Base-by-base conservation (phyloP, 1,140 invertebrate genomes). In the Drosophila punjabiensis region DNA sequence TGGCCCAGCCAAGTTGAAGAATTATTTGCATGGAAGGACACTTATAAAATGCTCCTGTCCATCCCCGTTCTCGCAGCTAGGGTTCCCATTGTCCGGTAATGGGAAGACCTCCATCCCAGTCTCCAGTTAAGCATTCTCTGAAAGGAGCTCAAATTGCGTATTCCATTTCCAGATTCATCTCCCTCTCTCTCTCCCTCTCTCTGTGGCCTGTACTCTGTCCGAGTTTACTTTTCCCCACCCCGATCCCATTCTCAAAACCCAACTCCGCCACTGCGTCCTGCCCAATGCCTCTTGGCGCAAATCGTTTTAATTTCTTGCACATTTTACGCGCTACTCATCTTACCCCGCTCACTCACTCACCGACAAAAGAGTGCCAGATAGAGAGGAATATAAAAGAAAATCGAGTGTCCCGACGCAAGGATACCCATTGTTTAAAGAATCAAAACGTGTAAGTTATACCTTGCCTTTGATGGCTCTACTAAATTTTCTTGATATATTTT, bases 271-370 rank as follows among this genome's bases (percentile, higher is more conserved):
- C 14, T 56, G 33, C 63, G 50, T 50, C 47, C 66, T 33, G 18
- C 43, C 45, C 52, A 69, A 69, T 52, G 60, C 62, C 66, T 69
- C 69, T 74, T 81, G 80, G 64, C 61, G 62, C 59, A 85, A 85
- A 86, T 86, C 85, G 81, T 81, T 88, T 89, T 84, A 88, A 89
- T 88, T 89, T 89, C 81, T 89, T 84, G 74, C 85, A 79, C 81
- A 84, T 76, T 88, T 85, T 84, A 73, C 67, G 62, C 65, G 75
- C 76, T 65, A 52, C 79, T 87, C 83, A 76, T 68, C 60, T 87
- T 87, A 87, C 82, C 52, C 48, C 33, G 33, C 33, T 47, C 52
- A 76, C 62, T 61, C 53, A 41, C 37, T 52, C 47, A 24, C 68
- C 52, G 37, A 45, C 69, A 74, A 62, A 70, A 52, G 68, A 50